Evolutionary conservation across 2,888 invertebrate species (phyloP), one percentile per base, ranked within the genome.

Genomic region (Cremastobaeus sp.): DNA sequence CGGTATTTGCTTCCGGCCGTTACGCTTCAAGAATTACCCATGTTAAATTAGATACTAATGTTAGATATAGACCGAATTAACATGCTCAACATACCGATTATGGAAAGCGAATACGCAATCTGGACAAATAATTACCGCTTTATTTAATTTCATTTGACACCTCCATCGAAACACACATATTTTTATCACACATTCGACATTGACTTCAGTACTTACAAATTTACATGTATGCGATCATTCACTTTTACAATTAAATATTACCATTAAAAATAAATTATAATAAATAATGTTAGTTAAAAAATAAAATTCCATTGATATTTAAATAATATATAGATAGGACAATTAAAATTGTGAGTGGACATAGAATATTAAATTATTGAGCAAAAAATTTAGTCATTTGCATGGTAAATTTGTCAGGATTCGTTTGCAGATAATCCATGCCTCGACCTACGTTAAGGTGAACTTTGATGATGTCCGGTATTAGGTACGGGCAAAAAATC

Each of bases 1-100:
- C 83, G 83, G 83, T 70, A 78, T 81, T 76, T 76, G 69, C 64
- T 82, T 83, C 83, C 83, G 81, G 76, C 62, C 74, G 83, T 81
- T 75, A 80, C 78, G 79, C 78, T 79, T 48, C 35, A 54, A 11
- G 43, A 43, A 65, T 1, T 47, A 32, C 55, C 66, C 70, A 74
- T 74, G 74, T 70, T 66, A 70, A 57, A 60, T 70, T 60, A 66
- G 70, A 74, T 74, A 62, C 25, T 43, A 34, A 20, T 50, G 18
- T 55, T 70, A 45, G 43, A 65, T 74, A 65, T 64, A 70, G 65
- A 70, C 64, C 65, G 65, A 60, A 65, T 59, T 70, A n/a, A n/a
- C n/a, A 64, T 39, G 59, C 59, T 60, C 65, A 30, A 60, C 64
- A 64, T 69, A 34, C 28, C 52, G 55, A 64, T 68, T 48, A 54